Conservation (phyloP, 2,113 vertebrate species). For the Hippocampus barbouri region DNA sequence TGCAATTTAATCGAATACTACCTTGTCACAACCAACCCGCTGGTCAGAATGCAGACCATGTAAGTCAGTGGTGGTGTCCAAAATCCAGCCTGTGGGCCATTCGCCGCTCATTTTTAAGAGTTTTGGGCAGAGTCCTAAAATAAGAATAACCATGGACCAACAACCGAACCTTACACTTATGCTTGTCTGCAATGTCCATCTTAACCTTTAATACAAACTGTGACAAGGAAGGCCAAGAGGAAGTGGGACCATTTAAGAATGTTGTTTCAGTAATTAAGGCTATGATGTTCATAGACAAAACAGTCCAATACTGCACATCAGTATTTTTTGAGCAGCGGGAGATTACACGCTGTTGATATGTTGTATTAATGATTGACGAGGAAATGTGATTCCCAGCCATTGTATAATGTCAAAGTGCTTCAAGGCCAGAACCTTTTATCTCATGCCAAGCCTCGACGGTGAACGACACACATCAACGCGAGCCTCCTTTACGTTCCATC, state of each 20-base stretch:
- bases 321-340: neutral
- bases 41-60: neutral
- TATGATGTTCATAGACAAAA: neutral
- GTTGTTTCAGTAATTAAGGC: neutral
- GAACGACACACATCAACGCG: neutral
- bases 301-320: neutral
- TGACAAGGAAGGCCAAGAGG: neutral
- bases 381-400: neutral
- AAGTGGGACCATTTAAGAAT: neutral
- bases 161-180: too few species aligned
- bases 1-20: neutral
- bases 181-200: too few species aligned
- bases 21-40: neutral
- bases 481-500: neutral
- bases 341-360: neutral
- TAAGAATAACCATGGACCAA: neutral
- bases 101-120: neutral
- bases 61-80: neutral
- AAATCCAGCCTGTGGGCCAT: neutral
- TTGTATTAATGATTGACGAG: neutral
- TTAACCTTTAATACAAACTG: neutral
- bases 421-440: neutral
- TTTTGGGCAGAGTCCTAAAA: neutral
- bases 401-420: neutral
- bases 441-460: neutral